These are phyloP conservation scores for Macropodus opercularis DNA, from an alignment of 2,797 vertebrate genomes.

Conservation along the genomic window DNA sequence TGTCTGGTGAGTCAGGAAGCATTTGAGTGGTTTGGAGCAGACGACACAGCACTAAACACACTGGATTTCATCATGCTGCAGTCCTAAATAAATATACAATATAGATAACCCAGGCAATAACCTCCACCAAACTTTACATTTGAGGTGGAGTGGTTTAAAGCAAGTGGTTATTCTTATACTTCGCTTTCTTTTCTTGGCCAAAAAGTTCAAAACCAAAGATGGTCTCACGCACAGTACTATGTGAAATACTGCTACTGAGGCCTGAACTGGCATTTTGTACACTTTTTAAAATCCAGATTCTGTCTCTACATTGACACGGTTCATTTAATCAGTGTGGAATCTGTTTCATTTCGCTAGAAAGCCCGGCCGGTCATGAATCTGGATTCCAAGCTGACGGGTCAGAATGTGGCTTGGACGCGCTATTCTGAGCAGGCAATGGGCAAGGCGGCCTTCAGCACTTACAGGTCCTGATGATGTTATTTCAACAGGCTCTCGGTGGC, in stretches of 20 bases:
- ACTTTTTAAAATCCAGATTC: background rate
- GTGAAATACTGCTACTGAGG: background rate
- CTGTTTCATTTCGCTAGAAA: background rate
- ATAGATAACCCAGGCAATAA: too few species aligned
- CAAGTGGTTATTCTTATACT: too few species aligned
- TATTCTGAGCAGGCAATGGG: conserved; percentile 51
- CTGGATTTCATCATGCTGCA: too few species aligned
- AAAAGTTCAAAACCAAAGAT: background rate
- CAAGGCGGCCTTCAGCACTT: conserved; percentile 56
- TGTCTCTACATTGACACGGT: background rate
- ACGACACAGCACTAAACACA: too few species aligned
- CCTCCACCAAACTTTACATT: too few species aligned
- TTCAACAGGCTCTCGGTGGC: conserved; percentile 67
- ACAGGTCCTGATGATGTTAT: conserved; percentile 67
- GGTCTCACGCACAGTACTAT: background rate
- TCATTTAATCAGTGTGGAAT: background rate
- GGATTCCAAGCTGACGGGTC: conserved; percentile 33
- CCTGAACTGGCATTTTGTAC: background rate
- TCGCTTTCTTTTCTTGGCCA: too few species aligned
- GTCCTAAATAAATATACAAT: too few species aligned
- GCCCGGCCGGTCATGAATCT: background rate
- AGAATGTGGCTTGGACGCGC: conserved; percentile 18
- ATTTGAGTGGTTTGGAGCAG: too few species aligned
- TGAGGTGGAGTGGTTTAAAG: too few species aligned
- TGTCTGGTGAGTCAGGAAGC: too few species aligned